A percentile compares a stretch with the other conserved stretches of the same genome.
Conservation (phyloP, 2,888 invertebrate species). For the Pseudoips prasinana region DNA sequence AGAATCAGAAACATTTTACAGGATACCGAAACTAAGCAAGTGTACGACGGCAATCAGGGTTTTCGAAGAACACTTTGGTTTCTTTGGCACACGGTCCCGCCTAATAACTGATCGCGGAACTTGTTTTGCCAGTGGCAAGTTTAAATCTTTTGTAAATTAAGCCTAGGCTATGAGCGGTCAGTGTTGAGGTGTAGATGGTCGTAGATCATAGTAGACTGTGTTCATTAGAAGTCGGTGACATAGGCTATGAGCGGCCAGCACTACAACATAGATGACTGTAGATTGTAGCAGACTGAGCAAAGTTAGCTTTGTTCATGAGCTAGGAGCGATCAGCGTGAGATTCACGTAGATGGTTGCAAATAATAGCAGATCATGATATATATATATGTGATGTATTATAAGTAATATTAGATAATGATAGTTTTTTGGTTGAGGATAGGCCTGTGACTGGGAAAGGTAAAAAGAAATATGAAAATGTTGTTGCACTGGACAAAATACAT, state of each 20-base stretch:
- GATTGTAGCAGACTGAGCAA: too few relatives aligned
- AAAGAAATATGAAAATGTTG: constrained; percentile 4
- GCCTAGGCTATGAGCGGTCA: not conserved
- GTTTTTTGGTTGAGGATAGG: too few relatives aligned
- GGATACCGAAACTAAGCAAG: not conserved
- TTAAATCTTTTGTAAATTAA: not conserved
- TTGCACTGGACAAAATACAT: constrained; percentile 2
- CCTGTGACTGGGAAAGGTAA: too few relatives aligned
- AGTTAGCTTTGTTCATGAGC: too few relatives aligned
- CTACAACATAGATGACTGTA: too few relatives aligned
- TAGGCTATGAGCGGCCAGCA: too few relatives aligned
- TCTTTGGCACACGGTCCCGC: not conserved
- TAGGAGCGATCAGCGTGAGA: too few relatives aligned
- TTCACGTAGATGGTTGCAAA: too few relatives aligned
- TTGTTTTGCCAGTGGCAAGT: not conserved
- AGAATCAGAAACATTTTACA: constrained; percentile 1
- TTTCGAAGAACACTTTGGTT: constrained; percentile 1
- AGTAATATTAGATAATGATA: constrained; percentile 6
- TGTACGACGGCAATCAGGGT: not conserved
- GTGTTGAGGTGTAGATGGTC: constrained; percentile 1
- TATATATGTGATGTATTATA: too few relatives aligned
- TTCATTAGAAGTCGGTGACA: too few relatives aligned
- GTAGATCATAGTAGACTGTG: constrained; percentile 4
- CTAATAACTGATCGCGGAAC: constrained; percentile 1
- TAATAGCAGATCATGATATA: too few relatives aligned